Conservation (phyloP, 1,140 invertebrate species). For the Listronotus oregonensis region DNA sequence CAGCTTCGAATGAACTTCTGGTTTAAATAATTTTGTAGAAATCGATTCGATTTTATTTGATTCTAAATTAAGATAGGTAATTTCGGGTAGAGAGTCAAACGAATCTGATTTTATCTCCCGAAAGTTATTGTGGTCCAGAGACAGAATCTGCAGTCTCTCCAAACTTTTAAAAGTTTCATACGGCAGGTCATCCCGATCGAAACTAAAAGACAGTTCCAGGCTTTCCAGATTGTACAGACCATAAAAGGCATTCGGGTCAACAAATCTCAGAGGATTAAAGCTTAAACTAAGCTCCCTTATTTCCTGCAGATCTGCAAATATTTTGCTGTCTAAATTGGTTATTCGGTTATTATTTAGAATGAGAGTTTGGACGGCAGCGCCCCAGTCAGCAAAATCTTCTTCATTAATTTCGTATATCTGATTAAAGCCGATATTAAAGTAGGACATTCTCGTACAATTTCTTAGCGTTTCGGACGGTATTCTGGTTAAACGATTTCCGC, state of each 20-base stretch:
- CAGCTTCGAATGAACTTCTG: constrained; percentile 72
- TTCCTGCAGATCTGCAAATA: constrained; percentile 71
- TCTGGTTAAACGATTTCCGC: constrained; percentile 75
- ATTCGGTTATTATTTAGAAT: constrained; percentile 85
- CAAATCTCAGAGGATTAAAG: constrained; percentile 82
- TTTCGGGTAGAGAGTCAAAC: constrained; percentile 66
- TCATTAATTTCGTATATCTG: constrained; percentile 75
- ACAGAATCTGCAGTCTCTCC: constrained; percentile 78
- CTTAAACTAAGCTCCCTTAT: constrained; percentile 85
- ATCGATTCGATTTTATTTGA: constrained; percentile 75
- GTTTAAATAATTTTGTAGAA: constrained; percentile 68
- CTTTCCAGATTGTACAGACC: constrained; percentile 77
- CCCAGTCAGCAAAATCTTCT: constrained; percentile 80
- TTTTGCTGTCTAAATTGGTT: constrained; percentile 70
- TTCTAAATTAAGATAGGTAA: constrained; percentile 85
- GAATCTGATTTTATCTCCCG: constrained; percentile 67
- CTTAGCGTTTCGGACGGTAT: constrained; percentile 72
- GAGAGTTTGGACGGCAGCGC: constrained; percentile 77
- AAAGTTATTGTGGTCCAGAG: constrained; percentile 87
- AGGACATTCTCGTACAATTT: constrained; percentile 72
- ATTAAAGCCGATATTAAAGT: constrained; percentile 88
- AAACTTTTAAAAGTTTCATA: constrained; percentile 73
- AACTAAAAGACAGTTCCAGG: constrained; percentile 83
- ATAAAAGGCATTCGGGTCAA: constrained; percentile 76
- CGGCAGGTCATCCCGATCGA: constrained; percentile 78